Percentiles rank a stretch among this genome's conserved stretches.
Evolutionary conservation across 1,140 invertebrate genomes (phyloP).

Genomic region (Drosophila leontia): DNA sequence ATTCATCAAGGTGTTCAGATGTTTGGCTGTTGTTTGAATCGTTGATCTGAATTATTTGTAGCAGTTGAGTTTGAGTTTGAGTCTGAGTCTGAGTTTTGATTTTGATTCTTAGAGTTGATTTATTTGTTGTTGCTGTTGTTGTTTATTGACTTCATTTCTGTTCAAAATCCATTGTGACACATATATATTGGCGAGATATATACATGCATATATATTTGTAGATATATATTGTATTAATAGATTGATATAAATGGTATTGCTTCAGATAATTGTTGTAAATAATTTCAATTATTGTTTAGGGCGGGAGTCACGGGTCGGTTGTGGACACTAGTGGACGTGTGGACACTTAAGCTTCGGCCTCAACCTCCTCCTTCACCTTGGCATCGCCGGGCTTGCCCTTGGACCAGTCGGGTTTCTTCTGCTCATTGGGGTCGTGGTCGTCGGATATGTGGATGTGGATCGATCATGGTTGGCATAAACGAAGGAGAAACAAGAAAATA

Average conservation of each 20-base stretch:
- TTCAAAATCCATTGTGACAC: conserved; percentile 48
- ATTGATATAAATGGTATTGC: conserved; percentile 55
- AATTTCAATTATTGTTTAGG: conserved; percentile 72
- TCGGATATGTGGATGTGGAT: background rate
- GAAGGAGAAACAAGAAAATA: conserved; percentile 31
- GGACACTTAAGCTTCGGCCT: conserved; percentile 89
- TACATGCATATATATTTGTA: conserved; percentile 54
- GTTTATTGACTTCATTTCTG: conserved; percentile 65
- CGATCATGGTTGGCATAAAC: conserved; percentile 22
- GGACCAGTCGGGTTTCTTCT: conserved; percentile 96
- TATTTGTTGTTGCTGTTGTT: conserved; percentile 56
- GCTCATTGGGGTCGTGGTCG: conserved; percentile 81
- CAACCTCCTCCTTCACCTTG: conserved; percentile 95
- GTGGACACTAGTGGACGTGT: conserved; percentile 78
- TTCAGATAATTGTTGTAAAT: conserved; percentile 58
- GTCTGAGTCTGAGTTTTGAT: conserved; percentile 31
- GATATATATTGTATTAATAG: conserved; percentile 50
- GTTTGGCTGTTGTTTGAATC: conserved; percentile 68
- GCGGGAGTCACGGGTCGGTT: conserved; percentile 81
- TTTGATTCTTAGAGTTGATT: conserved; percentile 53
- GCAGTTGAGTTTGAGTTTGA: conserved; percentile 62
- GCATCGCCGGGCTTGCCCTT: conserved; percentile 93
- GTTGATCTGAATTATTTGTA: conserved; percentile 71
- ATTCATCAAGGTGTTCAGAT: conserved; percentile 74
- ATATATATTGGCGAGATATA: conserved; percentile 53